Percentiles rank a stretch among this genome's conserved stretches.
Conservation (phyloP, 2,888 invertebrate genomes). For the Plagodis pulveraria region DNA sequence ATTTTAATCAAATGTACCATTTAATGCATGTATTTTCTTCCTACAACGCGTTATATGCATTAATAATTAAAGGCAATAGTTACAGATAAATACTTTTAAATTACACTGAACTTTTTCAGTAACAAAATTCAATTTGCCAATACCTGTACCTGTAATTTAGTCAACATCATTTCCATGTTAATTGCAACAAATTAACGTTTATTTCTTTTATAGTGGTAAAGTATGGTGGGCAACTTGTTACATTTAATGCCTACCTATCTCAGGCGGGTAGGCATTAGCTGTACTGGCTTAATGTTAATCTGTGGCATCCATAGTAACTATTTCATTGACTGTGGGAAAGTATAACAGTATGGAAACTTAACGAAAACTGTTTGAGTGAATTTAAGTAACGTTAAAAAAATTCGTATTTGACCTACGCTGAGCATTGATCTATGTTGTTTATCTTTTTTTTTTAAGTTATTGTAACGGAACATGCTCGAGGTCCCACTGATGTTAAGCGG, state of each 20-base stretch:
- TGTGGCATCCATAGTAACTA: constrained; percentile 14
- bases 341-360: constrained; percentile 8
- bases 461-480: no score
- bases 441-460: no score
- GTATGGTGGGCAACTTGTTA: constrained; percentile 22
- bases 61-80: no score
- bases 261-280: constrained; percentile 17
- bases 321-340: constrained; percentile 9
- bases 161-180: constrained; percentile 16
- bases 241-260: constrained; percentile 19
- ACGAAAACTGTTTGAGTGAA: background rate
- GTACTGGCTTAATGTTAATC: constrained; percentile 6
- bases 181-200: constrained; percentile 17
- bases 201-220: constrained; percentile 21
- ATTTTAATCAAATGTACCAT: no score
- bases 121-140: constrained; percentile 18
- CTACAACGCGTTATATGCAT: no score
- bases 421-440: no score
- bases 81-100: background rate
- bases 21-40: no score
- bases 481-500: no score
- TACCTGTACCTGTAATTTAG: constrained; percentile 7
- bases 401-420: no score
- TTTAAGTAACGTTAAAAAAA: no score
- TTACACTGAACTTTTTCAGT: background rate